Base-by-base conservation (phyloP, 2,113 vertebrate species). In the Burhinus oedicnemus region DNA sequence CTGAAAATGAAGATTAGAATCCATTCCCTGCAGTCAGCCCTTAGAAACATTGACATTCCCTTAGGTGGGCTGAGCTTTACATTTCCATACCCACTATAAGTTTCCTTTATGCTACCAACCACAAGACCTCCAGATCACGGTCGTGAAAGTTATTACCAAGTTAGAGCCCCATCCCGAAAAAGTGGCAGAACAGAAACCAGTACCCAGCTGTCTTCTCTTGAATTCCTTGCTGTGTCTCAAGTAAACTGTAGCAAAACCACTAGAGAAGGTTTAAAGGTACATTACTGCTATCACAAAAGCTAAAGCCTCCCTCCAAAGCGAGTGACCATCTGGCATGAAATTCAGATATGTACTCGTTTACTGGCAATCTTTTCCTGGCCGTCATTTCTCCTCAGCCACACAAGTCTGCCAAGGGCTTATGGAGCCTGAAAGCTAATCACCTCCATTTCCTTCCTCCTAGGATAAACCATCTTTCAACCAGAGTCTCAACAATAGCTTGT, bases 291-390 rank as follows among this genome's bases (percentile, higher is more conserved):
- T 65, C 52, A 89, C 40, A 92, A 79, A 68, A 89, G 54, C 40
- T 84, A 45, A 92, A 61, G 34, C 19, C 52, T 71, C 38, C 68
- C 36, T 90, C n/a, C 47, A 34, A 16, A 72, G 32, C 76, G 80
- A 75, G 57, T 82, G 91, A 82, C 65, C 75, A 89, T 87, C 66
- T 91, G 93, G 70, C 68, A 54, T 69, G 62, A 91, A 91, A 82
- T 89, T 87, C 61, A 51, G 69, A 52, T 85, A 87, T 51, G 27
- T 69, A 64, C 65, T 93, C 49, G 65, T 87, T 94, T 94, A 82
- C 68, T 36, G 55, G 64, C 69, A 90, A 3, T 82, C 29, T 89
- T 90, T 87, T 95, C 74, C 71, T 80, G 62, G 69, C 52, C 82
- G 40, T 79, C 15, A 5, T 87, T 95, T 92, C 62, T 85, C 57